Evolutionary conservation across 1,140 invertebrate genomes (phyloP).

Genomic region (Drosophila carrolli): DNA sequence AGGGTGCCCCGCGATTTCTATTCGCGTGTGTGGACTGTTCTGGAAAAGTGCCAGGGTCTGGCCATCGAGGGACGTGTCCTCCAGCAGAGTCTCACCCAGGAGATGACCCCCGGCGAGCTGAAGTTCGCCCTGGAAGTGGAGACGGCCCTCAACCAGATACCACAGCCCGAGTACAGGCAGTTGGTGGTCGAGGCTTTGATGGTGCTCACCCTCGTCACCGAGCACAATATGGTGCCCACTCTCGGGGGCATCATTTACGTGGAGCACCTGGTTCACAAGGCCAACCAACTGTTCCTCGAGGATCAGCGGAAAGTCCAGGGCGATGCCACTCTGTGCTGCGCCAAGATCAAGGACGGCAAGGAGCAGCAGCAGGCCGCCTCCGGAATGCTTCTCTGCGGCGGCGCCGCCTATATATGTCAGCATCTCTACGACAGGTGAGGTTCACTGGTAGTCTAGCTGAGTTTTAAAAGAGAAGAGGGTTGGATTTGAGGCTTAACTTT

Average conservation of each 20-base stretch:
- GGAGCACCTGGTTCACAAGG: constrained; percentile 96
- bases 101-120: constrained; percentile 99
- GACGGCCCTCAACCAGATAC: constrained; percentile 98
- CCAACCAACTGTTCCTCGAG: constrained; percentile 97
- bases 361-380: constrained; percentile 86
- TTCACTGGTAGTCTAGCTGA: neutral
- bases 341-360: constrained; percentile 88
- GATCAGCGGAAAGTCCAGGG: constrained; percentile 95
- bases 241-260: constrained; percentile 95
- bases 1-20: constrained; percentile 98
- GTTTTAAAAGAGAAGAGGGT: too few relatives aligned
- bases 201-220: constrained; percentile 96
- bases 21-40: constrained; percentile 95
- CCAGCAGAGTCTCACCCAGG: constrained; percentile 95
- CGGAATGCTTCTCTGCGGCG: constrained; percentile 92
- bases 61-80: constrained; percentile 95
- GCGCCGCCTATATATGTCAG: constrained; percentile 97
- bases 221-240: constrained; percentile 92
- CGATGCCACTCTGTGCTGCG: constrained; percentile 96
- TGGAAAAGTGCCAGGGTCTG: constrained; percentile 96
- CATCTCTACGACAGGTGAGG: constrained; percentile 95
- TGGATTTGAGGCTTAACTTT: too few relatives aligned
- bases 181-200: constrained; percentile 98
- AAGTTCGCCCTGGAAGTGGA: constrained; percentile 99
- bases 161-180: constrained; percentile 99